These are phyloP conservation scores for Mionectes olivaceus DNA, from an alignment of 2,797 vertebrate genomes.

Conservation along the genomic window DNA sequence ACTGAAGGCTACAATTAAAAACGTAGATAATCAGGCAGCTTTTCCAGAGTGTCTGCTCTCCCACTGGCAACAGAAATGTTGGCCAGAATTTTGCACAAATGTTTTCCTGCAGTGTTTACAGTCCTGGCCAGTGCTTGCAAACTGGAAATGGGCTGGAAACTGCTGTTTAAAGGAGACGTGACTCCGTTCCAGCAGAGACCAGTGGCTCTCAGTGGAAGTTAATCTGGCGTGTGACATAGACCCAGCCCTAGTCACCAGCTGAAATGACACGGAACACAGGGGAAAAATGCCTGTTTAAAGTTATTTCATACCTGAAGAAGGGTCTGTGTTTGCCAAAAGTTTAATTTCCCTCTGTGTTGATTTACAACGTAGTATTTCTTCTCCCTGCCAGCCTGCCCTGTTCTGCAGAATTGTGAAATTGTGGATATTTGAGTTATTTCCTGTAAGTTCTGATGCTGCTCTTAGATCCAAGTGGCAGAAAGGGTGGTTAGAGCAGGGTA, in stretches of 20 bases:
- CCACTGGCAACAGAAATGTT: background rate
- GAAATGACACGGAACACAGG: background rate
- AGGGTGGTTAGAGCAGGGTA: background rate
- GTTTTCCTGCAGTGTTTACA: constrained; percentile 38
- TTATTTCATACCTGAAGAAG: background rate
- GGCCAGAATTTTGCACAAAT: constrained; percentile 15
- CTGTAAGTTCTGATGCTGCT: background rate
- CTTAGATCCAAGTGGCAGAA: background rate
- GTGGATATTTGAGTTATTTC: background rate
- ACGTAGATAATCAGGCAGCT: background rate
- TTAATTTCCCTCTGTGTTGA: background rate
- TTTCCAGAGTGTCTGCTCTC: background rate
- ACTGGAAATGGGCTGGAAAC: constrained; percentile 46
- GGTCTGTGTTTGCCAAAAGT: background rate
- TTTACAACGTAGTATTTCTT: background rate
- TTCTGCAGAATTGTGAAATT: background rate
- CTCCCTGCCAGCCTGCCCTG: rapidly evolving
- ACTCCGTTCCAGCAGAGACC: background rate
- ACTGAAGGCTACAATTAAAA: constrained; percentile 17
- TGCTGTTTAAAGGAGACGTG: background rate
- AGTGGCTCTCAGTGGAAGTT: background rate
- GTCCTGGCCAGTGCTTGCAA: background rate
- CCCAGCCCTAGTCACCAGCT: background rate
- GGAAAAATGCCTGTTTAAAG: background rate
- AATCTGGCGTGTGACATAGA: background rate